Evolutionary conservation across 1,140 invertebrate genomes (phyloP), one percentile per base, ranked within the genome.

Genomic region (Aporrectodea caliginosa): DNA sequence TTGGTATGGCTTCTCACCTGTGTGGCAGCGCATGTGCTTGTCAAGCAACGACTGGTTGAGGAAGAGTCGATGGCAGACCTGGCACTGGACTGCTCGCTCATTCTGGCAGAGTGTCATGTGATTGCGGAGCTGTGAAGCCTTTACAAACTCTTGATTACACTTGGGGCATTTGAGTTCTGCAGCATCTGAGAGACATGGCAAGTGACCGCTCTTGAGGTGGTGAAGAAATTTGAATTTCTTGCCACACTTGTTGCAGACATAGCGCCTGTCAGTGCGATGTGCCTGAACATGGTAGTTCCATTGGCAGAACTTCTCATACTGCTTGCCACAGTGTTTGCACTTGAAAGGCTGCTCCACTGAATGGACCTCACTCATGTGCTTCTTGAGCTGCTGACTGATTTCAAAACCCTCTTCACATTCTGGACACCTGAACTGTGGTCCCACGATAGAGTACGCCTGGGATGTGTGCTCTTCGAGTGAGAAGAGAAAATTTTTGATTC

Each of bases 1-100:
- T 12, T 72, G 31, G 70, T 84, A 80, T 16, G 83, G 83, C 68
- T 78, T 69, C 43, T 81, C 77, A 35, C 82, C 82, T 6, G 84
- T 79, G 75, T 84, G 84, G 1, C 78, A 80, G 29, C 77, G 43
- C 43, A 79, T 80, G 70, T 82, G 82, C 73, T 78, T 74, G 16
- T 78, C 35, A 1, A 82, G 71, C 30, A 76, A 78, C 16, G 1
- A 86, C 83, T 72, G 2, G 6, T 2, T 6, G 2, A 12, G 70
- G 32, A 72, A 72, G 14, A 27, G n/a, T 12, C 31, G n/a, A n/a
- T 6, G 70, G 70, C 70, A 72, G 32, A 72, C 6, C 2, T 72
- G 2, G 32, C 70, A 72, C 70, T 27, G n/a, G 70, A 29, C 2
- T 27, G 70, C 14, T 12, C 31, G n/a, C 2, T 6, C 70, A 27